Conservation (phyloP, 1,140 invertebrate genomes). For the Nephotettix cincticeps region DNA sequence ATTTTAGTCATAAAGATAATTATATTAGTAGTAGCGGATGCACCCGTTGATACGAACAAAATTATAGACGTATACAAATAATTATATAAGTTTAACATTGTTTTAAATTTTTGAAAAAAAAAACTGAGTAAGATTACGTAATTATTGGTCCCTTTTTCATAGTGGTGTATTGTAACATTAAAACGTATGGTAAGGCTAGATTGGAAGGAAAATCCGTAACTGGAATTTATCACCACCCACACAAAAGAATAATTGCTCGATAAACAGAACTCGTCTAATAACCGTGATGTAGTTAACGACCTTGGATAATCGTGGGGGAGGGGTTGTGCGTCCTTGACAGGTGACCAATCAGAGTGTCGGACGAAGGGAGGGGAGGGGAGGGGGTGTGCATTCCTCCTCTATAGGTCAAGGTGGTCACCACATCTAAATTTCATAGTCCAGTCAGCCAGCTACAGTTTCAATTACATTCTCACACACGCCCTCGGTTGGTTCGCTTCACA, state of each 20-base stretch:
- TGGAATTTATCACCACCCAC: too few relatives aligned
- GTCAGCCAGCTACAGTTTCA: not conserved
- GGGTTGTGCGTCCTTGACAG: constrained; percentile 14
- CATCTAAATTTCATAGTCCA: constrained; percentile 17
- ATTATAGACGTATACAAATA: too few relatives aligned
- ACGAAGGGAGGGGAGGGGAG: not conserved
- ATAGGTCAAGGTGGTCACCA: constrained; percentile 6
- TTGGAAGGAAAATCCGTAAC: too few relatives aligned
- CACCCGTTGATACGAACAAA: not conserved
- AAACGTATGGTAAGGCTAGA: too few relatives aligned
- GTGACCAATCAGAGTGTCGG: constrained; percentile 2
- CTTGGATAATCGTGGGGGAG: not conserved
- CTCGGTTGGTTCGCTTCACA: too few relatives aligned
- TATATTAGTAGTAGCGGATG: not conserved
- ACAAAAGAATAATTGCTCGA: too few relatives aligned
- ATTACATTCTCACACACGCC: too few relatives aligned
- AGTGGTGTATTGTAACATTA: too few relatives aligned
- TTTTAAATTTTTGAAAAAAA: too few relatives aligned
- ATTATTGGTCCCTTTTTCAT: too few relatives aligned
- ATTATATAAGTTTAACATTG: too few relatives aligned
- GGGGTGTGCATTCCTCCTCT: constrained; percentile 1
- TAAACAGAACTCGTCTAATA: not conserved
- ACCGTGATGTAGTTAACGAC: not conserved
- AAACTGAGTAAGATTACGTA: too few relatives aligned
- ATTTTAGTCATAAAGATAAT: not conserved